Evolutionary conservation across 2,113 vertebrate genomes (phyloP).

Genomic region (Passer montanus): DNA sequence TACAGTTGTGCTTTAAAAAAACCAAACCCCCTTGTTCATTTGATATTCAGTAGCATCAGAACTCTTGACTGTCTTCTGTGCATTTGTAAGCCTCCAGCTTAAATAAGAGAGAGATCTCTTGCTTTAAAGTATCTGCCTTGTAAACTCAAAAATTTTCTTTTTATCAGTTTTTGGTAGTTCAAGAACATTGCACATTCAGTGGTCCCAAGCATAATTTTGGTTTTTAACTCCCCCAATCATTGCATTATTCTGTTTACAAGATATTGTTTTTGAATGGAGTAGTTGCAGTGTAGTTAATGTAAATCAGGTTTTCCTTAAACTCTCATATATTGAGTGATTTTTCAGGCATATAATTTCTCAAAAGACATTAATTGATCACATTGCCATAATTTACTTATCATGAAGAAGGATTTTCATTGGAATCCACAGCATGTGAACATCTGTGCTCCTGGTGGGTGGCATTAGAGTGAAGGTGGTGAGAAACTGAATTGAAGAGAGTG

Average conservation of each 20-base stretch:
- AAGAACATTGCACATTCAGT: background rate
- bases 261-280: background rate
- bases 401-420: background rate
- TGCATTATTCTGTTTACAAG: background rate
- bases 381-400: background rate
- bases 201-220: background rate
- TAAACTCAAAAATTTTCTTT: background rate
- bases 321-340: background rate
- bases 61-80: background rate
- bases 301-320: background rate
- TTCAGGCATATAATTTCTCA: background rate
- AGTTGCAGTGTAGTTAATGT: background rate
- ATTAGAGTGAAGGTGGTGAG: background rate
- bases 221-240: background rate
- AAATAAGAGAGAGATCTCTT: background rate
- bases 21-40: rapidly evolving
- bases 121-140: background rate
- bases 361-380: background rate
- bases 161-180: background rate
- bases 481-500: background rate
- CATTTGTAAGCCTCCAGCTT: background rate
- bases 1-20: background rate
- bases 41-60: background rate
- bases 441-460: background rate
- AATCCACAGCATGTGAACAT: background rate